Evolutionary conservation across 2,888 invertebrate genomes (phyloP), one percentile per base, ranked within the genome.

Genomic region (Brachyptera risi): DNA sequence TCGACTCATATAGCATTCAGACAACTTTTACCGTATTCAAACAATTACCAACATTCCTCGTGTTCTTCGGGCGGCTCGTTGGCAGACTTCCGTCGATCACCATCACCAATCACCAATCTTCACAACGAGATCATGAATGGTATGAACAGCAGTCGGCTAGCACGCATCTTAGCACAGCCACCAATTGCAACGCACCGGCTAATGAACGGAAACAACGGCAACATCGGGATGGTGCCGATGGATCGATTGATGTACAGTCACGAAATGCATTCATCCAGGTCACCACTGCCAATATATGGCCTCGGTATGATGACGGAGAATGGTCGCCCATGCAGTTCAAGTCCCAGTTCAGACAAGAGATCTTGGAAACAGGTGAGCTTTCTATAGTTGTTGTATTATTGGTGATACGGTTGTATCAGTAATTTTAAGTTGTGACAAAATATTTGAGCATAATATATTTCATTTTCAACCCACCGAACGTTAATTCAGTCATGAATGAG

Each of bases 261-360:
- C 17, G 67, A 67, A 42, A 61, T 63, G 24, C 61, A 59, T 13
- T 15, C 60, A 3, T 38, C 63, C 9, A 58, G 57, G 23, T 62
- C 65, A 11, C 62, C 63, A 4, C 31, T 65, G 23, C 61, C 65
- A 24, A 59, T 63, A 19, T 61, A 59, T 23, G 56, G 56, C 9
- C 56, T 61, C n/a, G 58, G 60, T 15, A 51, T 61, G 26, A 56
- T 40, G n/a, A 49, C 59, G 13, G 63, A 64, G 56, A 64, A 65
- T 37, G 64, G 64, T 2, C 60, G 61, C 40, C 84, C 80, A 67
- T 76, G 79, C 56, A 83, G 80, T 66, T 76, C 85, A 42, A 87
- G 86, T 73, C 87, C 88, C 0, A 80, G 81, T 40, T 83, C 85
- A 51, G 85, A 85, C 63, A 84, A 85, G 62, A 78, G 85, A 13